A percentile compares a stretch with the other conserved stretches of the same genome.
Conservation (phyloP, 2,113 vertebrate species). For the Cephalopterus ornatus region DNA sequence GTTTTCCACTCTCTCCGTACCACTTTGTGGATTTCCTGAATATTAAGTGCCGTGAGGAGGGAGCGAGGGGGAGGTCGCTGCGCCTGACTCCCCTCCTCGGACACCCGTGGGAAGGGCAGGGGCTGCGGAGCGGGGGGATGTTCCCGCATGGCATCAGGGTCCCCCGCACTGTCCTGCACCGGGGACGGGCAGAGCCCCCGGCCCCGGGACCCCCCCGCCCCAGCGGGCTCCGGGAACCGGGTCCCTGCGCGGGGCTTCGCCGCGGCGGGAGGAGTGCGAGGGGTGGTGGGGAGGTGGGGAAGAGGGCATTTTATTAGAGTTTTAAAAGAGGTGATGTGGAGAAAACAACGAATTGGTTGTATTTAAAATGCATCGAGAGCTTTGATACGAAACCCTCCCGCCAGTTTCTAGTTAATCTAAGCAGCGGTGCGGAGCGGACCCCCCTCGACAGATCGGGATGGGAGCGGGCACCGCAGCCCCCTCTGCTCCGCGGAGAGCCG, state of each 20-base stretch:
- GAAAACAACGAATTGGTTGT: neutral
- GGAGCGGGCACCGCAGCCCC: neutral
- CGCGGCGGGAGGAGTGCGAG: neutral
- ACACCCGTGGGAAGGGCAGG: neutral
- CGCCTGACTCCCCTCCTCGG: neutral
- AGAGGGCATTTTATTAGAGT: accelerated
- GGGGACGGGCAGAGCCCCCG: neutral
- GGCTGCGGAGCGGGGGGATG: neutral
- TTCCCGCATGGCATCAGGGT: neutral
- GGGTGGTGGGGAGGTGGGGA: too few relatives aligned
- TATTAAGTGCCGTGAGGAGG: constrained; percentile 26
- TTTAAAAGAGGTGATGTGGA: neutral
- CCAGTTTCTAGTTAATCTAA: accelerated
- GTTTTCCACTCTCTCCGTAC: constrained; percentile 55
- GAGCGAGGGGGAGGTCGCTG: neutral
- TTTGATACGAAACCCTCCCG: neutral
- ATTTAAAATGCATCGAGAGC: neutral
- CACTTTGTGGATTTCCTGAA: constrained; percentile 62
- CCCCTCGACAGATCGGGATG: neutral
- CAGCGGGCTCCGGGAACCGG: neutral
- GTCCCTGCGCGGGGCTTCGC: neutral
- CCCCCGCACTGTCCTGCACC: neutral
- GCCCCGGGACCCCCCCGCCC: neutral
- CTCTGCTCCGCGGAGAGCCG: neutral
- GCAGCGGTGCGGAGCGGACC: neutral